Evolutionary conservation across 2,888 invertebrate species (phyloP).

Genomic region (Morpho deidamia): DNA sequence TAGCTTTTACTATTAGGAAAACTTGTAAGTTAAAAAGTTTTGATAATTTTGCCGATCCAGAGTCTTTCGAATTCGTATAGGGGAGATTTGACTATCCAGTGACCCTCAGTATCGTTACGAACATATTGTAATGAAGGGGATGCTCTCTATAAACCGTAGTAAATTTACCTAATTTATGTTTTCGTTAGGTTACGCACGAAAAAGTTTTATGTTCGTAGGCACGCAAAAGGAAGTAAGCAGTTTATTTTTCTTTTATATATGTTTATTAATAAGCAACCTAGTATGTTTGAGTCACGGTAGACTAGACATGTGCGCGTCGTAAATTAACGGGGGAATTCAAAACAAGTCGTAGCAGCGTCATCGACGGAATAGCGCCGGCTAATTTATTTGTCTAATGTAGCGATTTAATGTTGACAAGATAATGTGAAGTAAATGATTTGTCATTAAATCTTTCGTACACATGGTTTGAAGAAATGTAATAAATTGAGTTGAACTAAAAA

Average conservation of each 20-base stretch:
- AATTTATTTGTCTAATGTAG: slow-evolving; percentile 33
- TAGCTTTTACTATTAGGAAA: slow-evolving; percentile 48
- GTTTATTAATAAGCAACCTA: slow-evolving; percentile 61
- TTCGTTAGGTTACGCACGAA: slow-evolving; percentile 72
- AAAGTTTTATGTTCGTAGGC: slow-evolving; percentile 69
- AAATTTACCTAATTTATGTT: slow-evolving; percentile 76
- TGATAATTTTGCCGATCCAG: slow-evolving; percentile 66
- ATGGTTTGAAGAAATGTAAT: slow-evolving; percentile 1
- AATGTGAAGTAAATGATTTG: slow-evolving; percentile 18
- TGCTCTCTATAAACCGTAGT: slow-evolving; percentile 64
- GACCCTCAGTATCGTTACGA: slow-evolving; percentile 68
- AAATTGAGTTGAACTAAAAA: background rate
- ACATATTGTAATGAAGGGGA: slow-evolving; percentile 75
- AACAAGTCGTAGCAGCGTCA: slow-evolving; percentile 46
- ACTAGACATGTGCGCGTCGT: slow-evolving; percentile 40
- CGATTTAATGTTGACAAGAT: slow-evolving; percentile 32
- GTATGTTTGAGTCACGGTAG: slow-evolving; percentile 54
- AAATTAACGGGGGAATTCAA: slow-evolving; percentile 51
- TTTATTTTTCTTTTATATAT: slow-evolving; percentile 54
- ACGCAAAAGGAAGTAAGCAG: slow-evolving; percentile 72
- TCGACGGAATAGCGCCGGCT: slow-evolving; percentile 34
- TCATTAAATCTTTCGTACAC: slow-evolving; percentile 6
- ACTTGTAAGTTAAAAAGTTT: slow-evolving; percentile 76
- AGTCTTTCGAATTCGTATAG: slow-evolving; percentile 51
- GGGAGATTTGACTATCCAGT: slow-evolving; percentile 62